Evolutionary conservation across 1,140 invertebrate genomes (phyloP).

Genomic region (Trialeurodes vaporariorum): DNA sequence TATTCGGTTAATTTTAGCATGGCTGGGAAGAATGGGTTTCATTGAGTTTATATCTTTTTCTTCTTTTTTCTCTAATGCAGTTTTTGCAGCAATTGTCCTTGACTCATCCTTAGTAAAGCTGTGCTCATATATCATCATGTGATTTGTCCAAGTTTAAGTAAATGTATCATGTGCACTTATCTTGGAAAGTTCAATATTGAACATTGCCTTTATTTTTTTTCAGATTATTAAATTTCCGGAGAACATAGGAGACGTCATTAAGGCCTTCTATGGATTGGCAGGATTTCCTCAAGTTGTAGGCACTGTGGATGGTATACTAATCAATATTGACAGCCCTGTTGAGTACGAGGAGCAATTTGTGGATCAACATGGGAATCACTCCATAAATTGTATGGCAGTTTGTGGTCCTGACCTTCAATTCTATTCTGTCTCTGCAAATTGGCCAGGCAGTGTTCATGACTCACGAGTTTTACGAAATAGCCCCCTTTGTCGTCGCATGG

Average conservation of each 20-base stretch:
- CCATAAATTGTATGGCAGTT: conserved; percentile 24
- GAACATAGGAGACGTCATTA: conserved; percentile 11
- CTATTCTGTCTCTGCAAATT: conserved; percentile 23
- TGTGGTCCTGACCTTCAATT: conserved; percentile 23
- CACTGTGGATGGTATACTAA: conserved; percentile 22
- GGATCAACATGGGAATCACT: conserved; percentile 26
- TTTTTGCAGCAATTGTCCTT: no score
- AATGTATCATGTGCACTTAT: no score
- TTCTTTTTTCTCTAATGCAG: no score
- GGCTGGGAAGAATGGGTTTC: no score
- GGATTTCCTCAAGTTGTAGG: conserved; percentile 14
- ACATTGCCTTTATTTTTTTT: no score
- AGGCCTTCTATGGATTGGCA: conserved; percentile 14
- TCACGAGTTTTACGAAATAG: conserved; percentile 23
- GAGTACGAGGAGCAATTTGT: conserved; percentile 23
- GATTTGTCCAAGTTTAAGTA: no score
- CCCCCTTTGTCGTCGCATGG: conserved; percentile 7
- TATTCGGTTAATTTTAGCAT: no score
- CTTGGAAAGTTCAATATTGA: no score
- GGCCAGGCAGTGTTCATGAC: conserved; percentile 25
- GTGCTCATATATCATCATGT: no score
- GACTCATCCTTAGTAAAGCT: no score
- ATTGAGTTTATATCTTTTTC: no score
- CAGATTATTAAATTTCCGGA: conserved; percentile 19
- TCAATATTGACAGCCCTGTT: conserved; percentile 23